phyloP scores from a whole-genome alignment of 2,113 vertebrate species.

The Passer montanus region DNA sequence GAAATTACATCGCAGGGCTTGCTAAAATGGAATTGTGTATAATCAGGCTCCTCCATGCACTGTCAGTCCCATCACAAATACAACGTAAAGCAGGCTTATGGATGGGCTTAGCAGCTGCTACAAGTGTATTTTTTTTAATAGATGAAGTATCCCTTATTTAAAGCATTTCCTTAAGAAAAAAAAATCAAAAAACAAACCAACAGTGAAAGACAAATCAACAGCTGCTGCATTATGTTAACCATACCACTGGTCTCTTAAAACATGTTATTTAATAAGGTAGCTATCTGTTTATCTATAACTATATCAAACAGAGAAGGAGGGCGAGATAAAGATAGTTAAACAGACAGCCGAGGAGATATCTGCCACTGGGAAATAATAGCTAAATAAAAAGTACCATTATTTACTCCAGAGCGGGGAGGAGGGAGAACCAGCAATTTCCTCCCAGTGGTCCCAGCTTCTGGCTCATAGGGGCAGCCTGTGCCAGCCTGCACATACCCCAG shows the following conservation, averaged over 20 bases:
- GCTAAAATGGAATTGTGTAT: conserved; percentile 87
- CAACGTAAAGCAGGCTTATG: conserved; percentile 80
- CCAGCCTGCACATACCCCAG: background rate
- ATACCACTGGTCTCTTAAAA: conserved; percentile 56
- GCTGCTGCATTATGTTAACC: conserved; percentile 68
- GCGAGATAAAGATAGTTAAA: conserved; percentile 68
- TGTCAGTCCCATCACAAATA: conserved; percentile 87
- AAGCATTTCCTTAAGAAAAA: conserved; percentile 75
- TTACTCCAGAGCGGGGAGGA: conserved; percentile 42
- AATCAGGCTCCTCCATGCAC: conserved; percentile 91
- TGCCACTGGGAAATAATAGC: conserved; percentile 67
- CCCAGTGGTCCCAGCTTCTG: background rate
- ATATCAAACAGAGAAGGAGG: conserved; percentile 60
- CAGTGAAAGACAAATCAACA: conserved; percentile 71
- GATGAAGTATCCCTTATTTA: conserved; percentile 83
- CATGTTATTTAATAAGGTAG: conserved; percentile 70
- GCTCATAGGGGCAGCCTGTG: background rate
- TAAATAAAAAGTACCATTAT: conserved; percentile 67
- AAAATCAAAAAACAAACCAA: conserved; percentile 3
- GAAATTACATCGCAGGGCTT: conserved; percentile 86
- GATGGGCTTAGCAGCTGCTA: conserved; percentile 84
- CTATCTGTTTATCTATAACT: conserved; percentile 74
- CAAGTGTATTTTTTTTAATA: conserved; percentile 85
- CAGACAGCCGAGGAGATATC: conserved; percentile 59
- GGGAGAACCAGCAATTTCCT: background rate